Conservation (phyloP, 2,113 vertebrate species). For the Siniperca chuatsi region DNA sequence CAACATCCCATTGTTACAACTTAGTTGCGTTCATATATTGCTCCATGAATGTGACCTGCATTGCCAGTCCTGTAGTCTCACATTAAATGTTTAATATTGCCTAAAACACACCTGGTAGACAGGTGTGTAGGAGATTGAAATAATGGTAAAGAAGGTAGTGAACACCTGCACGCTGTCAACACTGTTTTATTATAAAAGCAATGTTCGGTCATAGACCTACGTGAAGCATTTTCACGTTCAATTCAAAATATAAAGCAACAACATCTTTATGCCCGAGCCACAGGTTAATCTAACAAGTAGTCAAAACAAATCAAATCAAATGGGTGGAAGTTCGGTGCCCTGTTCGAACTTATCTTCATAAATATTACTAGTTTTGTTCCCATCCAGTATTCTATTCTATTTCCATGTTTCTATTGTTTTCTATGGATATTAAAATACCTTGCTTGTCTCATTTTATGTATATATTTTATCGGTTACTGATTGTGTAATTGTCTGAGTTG, state of each 20-base stretch:
- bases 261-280: not conserved
- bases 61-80: not conserved
- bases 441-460: not conserved
- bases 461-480: not conserved
- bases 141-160: not conserved
- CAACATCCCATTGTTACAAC: not conserved
- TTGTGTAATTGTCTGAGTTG: not conserved
- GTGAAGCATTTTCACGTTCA: not conserved
- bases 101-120: not conserved
- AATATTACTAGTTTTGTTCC: not conserved
- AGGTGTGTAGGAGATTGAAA: not conserved
- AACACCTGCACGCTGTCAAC: not conserved
- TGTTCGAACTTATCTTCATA: not conserved
- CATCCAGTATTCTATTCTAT: not conserved
- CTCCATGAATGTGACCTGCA: not conserved
- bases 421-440: not conserved
- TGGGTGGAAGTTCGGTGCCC: too few species aligned
- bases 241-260: not conserved
- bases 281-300: too few species aligned
- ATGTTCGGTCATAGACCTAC: not conserved
- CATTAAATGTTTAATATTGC: not conserved
- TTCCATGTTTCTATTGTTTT: not conserved
- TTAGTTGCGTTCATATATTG: not conserved
- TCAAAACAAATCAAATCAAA: too few species aligned
- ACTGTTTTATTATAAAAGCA: not conserved